phyloP scores from a whole-genome alignment of 2,797 vertebrate species.

The Steatocranus sp. region DNA sequence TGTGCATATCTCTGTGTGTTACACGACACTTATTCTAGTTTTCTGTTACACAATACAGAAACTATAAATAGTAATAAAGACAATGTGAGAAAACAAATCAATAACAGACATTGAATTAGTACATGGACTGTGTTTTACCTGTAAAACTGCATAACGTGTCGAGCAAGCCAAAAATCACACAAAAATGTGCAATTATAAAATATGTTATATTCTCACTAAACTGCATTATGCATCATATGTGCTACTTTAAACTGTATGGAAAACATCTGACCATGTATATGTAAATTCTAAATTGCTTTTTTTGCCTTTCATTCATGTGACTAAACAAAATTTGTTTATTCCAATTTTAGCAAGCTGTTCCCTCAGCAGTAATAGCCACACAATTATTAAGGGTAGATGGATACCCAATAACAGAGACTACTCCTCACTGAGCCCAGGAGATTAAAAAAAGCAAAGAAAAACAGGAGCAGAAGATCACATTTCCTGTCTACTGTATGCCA shows the following conservation, averaged over 20 bases:
- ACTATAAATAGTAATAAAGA: background rate
- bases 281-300: background rate
- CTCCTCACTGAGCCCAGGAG: slow-evolving; percentile 17
- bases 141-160: background rate
- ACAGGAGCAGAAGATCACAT: slow-evolving; percentile 14
- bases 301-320: slow-evolving; percentile 8
- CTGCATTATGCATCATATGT: background rate
- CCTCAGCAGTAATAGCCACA: slow-evolving; percentile 46
- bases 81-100: background rate
- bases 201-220: background rate
- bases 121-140: background rate
- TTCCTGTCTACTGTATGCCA: slow-evolving; percentile 14
- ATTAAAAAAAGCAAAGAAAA: background rate
- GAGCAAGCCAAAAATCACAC: background rate
- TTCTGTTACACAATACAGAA: background rate
- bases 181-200: background rate
- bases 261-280: background rate
- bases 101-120: background rate
- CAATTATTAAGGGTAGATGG: slow-evolving; percentile 59
- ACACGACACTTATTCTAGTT: background rate
- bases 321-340: slow-evolving; percentile 52
- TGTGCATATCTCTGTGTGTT: slow-evolving; percentile 5
- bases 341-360: slow-evolving; percentile 48
- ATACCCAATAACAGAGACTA: slow-evolving; percentile 45
- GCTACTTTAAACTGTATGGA: background rate